Percentiles rank a stretch among this genome's conserved stretches.
phyloP scores from a whole-genome alignment of 1,140 invertebrate species.

The Dysdera silvatica region DNA sequence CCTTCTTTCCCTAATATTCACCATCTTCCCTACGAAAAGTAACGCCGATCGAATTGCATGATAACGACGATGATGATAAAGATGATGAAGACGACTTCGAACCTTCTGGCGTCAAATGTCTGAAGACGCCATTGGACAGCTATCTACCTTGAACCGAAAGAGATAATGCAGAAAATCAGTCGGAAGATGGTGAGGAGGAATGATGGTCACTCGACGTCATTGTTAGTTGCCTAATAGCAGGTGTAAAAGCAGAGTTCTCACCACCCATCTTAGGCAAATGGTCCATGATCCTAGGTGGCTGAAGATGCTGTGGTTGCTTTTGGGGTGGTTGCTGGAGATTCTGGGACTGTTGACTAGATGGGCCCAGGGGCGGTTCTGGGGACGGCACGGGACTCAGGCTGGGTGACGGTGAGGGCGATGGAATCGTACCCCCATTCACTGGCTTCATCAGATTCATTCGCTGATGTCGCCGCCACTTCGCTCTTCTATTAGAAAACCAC shows the following conservation, averaged over 20 bases:
- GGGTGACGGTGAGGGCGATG: slow-evolving; percentile 46
- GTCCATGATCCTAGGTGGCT: slow-evolving; percentile 39
- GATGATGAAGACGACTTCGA: too few species aligned
- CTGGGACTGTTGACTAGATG: slow-evolving; percentile 43
- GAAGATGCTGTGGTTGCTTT: too few species aligned
- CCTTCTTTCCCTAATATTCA: too few species aligned
- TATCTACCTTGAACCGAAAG: too few species aligned
- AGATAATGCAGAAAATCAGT: not conserved
- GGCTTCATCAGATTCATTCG: slow-evolving; percentile 83
- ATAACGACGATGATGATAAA: too few species aligned
- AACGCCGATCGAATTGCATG: too few species aligned
- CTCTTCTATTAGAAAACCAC: slow-evolving; percentile 98
- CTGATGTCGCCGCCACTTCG: slow-evolving; percentile 91
- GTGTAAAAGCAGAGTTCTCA: slow-evolving; percentile 69
- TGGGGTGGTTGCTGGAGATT: too few species aligned
- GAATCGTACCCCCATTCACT: slow-evolving; percentile 45
- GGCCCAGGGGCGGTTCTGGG: slow-evolving; percentile 48
- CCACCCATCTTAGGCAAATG: slow-evolving; percentile 58
- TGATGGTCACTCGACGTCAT: too few species aligned
- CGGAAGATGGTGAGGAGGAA: slow-evolving; percentile 19
- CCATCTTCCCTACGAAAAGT: too few species aligned
- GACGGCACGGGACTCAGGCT: slow-evolving; percentile 46
- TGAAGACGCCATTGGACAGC: too few species aligned
- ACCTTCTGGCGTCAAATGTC: too few species aligned
- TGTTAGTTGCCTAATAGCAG: slow-evolving; percentile 23